Evolutionary conservation across 2,113 vertebrate genomes (phyloP), one percentile per base, ranked within the genome.

Genomic region (Phasianus colchicus): DNA sequence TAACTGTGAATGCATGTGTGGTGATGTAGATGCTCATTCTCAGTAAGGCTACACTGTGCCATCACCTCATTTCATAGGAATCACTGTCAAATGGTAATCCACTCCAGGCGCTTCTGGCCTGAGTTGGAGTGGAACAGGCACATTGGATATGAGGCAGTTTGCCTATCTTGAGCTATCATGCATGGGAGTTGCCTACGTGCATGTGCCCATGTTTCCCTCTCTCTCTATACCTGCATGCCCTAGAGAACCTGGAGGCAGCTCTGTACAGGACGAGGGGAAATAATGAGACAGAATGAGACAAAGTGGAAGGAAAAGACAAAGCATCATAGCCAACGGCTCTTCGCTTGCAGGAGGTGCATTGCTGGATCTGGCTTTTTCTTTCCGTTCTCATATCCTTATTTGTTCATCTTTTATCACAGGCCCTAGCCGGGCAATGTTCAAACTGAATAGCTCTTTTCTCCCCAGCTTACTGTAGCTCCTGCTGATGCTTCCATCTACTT

Each of bases 371-470:
- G 30, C 73, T 83, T 87, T 90, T 90, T 87, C 64, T 94, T 95
- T 95, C 89, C 66, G 25, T 22, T 72, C 84, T 97, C 86, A 88
- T 92, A 67, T 45, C 38, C 47, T 87, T 38, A 52, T 93, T 96
- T 97, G 91, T 84, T 94, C 83, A 78, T 90, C 84, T 96, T 96
- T 94, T 97, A 94, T 97, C 85, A 85, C 5, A 13, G 61, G 42
- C 63, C 87, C 73, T 89, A 93, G 88, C 95, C 30, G 86, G 83
- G 92, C 57, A 43, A 89, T 58, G 2, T 78, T 96, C 47, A 34
- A 75, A 67, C 43, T 96, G 86, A 97, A 97, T 94, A 97, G 79
- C 45, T 74, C 1, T 0, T 94, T 96, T 92, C 79, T 86, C 50
- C 25, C 9, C 3, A 7, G 50, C 74, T 95, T 86, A 27, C 91